Percentiles rank a stretch among this genome's conserved stretches.
Evolutionary conservation across 2,113 vertebrate genomes (phyloP).

Genomic region (Calidris pugnax): DNA sequence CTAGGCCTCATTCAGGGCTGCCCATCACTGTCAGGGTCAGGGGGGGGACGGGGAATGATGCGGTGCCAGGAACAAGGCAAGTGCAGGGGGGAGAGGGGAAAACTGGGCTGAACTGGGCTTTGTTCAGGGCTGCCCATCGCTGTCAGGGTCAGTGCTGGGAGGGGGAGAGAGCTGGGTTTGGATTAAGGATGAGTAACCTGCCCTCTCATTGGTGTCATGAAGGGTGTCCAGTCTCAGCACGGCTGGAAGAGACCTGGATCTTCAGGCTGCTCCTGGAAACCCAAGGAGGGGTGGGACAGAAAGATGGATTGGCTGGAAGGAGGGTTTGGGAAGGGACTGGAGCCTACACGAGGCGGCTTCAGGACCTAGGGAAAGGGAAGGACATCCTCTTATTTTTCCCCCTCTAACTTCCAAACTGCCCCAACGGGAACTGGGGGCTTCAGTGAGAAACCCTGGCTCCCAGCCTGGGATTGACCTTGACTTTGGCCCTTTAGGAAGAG

Average conservation of each 20-base stretch:
- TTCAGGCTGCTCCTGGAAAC: background rate
- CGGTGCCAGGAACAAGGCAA: rapidly evolving
- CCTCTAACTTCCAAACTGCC: background rate
- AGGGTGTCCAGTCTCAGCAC: background rate
- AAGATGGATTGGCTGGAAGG: background rate
- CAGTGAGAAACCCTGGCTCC: background rate
- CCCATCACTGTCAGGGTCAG: no score
- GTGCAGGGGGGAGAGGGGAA: no score
- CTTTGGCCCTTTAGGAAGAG: background rate
- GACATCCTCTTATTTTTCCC: background rate
- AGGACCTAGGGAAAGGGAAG: background rate
- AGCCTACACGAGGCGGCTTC: rapidly evolving
- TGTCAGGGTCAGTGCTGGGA: background rate
- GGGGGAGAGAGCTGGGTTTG: background rate
- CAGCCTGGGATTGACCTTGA: rapidly evolving
- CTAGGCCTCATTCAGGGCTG: no score
- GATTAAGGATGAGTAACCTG: rapidly evolving
- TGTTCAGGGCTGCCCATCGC: rapidly evolving
- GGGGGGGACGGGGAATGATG: rapidly evolving
- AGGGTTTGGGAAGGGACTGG: background rate
- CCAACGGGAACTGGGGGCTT: background rate
- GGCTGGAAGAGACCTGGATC: background rate
- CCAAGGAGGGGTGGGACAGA: background rate
- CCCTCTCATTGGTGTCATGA: rapidly evolving
- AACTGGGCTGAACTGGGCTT: background rate